A percentile compares a stretch with the other conserved stretches of the same genome.
phyloP scores from a whole-genome alignment of 2,113 vertebrate species.

The Hyaena hyaena region DNA sequence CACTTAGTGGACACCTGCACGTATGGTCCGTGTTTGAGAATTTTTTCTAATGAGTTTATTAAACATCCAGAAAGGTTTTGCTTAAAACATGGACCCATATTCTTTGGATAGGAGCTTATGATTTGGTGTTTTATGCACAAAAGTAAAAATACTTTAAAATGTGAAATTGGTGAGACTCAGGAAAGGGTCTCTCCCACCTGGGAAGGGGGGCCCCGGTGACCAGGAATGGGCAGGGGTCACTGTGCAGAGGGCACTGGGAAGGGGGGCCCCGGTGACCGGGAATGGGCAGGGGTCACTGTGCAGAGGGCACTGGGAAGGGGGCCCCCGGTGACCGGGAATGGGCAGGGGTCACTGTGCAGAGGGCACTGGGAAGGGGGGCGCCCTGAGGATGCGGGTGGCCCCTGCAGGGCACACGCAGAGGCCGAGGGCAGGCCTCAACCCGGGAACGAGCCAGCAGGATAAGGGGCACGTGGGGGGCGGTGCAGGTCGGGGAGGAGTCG shows the following conservation, averaged over 20 bases:
- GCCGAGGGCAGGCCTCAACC: neutral
- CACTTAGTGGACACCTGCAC: neutral
- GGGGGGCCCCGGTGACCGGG: neutral
- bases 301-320: neutral
- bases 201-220: neutral
- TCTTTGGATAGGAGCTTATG: neutral
- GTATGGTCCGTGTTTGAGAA: neutral
- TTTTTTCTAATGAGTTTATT: neutral
- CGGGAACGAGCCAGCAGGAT: neutral
- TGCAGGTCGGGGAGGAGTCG: no score
- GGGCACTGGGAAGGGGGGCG: no score
- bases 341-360: neutral
- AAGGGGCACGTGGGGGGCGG: rapidly evolving
- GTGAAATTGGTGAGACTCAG: neutral
- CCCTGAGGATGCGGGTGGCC: no score
- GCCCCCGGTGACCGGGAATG: neutral
- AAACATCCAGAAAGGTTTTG: neutral
- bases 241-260: neutral
- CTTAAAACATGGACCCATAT: neutral
- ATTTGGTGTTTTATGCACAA: neutral
- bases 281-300: neutral
- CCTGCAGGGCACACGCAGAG: neutral
- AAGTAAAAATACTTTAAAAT: neutral
- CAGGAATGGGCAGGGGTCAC: neutral
- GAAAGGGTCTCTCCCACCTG: neutral